Evolutionary conservation across 2,797 vertebrate species (phyloP).

Genomic region (Alcedo quadribrachys): DNA sequence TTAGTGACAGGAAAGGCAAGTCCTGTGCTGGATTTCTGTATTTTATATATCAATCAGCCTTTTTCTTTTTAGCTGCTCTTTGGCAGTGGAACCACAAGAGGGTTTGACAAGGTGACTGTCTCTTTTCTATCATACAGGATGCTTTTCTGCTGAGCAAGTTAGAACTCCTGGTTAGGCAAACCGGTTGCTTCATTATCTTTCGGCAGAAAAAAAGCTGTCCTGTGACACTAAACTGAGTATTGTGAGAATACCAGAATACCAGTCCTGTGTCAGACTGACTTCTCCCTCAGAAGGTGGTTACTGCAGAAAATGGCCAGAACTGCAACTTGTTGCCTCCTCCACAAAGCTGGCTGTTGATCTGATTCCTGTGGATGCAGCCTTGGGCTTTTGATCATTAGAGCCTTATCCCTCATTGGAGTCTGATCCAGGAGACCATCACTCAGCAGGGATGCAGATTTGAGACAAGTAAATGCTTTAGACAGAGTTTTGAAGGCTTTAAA

Average conservation of each 20-base stretch:
- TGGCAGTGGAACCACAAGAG: neutral
- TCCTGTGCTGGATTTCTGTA: neutral
- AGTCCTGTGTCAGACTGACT: neutral
- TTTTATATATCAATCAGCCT: neutral
- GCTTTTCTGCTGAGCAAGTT: neutral
- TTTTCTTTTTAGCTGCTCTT: neutral
- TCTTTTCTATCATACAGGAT: neutral
- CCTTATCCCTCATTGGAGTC: neutral
- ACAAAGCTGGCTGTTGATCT: neutral
- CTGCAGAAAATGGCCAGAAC: neutral
- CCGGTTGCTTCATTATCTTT: neutral
- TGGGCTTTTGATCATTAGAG: neutral
- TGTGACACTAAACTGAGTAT: neutral
- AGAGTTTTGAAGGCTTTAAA: neutral
- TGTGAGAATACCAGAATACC: neutral
- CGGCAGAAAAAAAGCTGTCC: neutral
- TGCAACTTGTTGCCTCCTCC: neutral
- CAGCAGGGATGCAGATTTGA: neutral
- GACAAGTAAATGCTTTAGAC: neutral
- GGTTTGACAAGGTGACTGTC: neutral
- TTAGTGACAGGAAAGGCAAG: neutral
- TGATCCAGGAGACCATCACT: neutral
- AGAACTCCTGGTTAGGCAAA: neutral
- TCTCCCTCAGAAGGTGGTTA: neutral
- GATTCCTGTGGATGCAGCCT: neutral